Conservation (phyloP, 1,140 invertebrate species). For the Brachionus paranguensis region DNA sequence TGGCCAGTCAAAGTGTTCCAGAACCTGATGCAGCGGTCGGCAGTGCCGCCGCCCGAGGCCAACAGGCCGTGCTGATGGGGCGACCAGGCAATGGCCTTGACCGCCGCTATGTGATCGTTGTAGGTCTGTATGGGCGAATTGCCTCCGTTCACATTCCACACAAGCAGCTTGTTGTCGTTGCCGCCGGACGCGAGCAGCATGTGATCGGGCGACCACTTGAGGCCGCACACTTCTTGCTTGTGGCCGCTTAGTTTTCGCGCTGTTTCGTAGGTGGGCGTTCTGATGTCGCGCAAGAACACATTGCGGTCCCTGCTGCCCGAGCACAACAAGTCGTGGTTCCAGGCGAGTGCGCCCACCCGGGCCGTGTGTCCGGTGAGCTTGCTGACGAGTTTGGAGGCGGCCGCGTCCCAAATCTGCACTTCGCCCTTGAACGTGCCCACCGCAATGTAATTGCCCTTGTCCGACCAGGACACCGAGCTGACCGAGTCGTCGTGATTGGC, state of each 20-base stretch:
- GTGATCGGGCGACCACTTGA: constrained; percentile 99
- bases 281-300: constrained; percentile 87
- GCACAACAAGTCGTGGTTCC: constrained; percentile 94
- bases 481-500: constrained; percentile 85
- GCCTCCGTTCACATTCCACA: constrained; percentile 70
- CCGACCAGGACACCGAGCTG: constrained; percentile 97
- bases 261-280: constrained; percentile 68
- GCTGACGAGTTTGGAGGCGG: constrained; percentile 83
- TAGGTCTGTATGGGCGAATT: constrained; percentile 71
- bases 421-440: constrained; percentile 94
- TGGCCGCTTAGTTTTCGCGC: constrained; percentile 69
- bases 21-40: constrained; percentile 79
- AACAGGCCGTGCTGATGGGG: constrained; percentile 96
- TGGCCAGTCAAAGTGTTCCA: constrained; percentile 99
- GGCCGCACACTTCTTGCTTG: constrained; percentile 91
- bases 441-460: constrained; percentile 87
- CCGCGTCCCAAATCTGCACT: constrained; percentile 89
- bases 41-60: constrained; percentile 94
- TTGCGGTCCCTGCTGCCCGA: constrained; percentile 88
- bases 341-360: constrained; percentile 74
- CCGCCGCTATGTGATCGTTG: constrained; percentile 92
- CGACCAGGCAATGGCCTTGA: constrained; percentile 95
- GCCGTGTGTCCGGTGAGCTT: constrained; percentile 86
- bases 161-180: constrained; percentile 95
- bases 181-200: constrained; percentile 95